A percentile compares a stretch with the other conserved stretches of the same genome.
These are phyloP conservation scores for Regulus satrapa DNA, from an alignment of 2,113 vertebrate species.

Conservation along the genomic window DNA sequence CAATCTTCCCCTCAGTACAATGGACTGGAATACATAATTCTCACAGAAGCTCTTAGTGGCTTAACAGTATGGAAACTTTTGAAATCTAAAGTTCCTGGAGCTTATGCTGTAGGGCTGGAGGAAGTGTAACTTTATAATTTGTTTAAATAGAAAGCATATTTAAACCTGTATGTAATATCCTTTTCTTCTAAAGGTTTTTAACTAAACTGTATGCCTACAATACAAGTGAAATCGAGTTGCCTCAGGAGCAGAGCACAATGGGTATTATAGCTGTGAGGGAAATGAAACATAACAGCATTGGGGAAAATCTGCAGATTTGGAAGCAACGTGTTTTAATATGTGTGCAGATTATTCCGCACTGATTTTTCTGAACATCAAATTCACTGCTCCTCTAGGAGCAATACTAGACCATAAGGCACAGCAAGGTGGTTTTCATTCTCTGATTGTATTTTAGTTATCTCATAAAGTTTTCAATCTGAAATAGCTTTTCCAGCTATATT, in stretches of 20 bases:
- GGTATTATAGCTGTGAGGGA: neutral
- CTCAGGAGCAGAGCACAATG: neutral
- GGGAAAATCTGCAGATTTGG: neutral
- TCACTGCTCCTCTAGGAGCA: neutral
- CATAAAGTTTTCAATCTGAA: neutral
- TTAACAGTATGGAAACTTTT: neutral
- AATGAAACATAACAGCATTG: neutral
- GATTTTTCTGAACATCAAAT: neutral
- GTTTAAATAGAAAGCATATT: conserved; percentile 19
- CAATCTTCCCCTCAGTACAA: neutral
- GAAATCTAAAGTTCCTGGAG: neutral
- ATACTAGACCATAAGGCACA: neutral
- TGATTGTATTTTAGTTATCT: neutral
- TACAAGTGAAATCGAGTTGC: neutral
- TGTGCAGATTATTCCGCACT: neutral
- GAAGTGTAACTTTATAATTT: conserved; percentile 4
- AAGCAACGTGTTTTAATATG: neutral
- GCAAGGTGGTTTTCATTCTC: neutral
- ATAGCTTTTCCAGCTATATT: neutral
- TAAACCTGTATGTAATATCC: conserved; percentile 6
- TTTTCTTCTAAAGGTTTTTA: neutral
- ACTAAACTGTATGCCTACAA: neutral
- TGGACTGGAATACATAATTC: neutral
- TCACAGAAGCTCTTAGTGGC: neutral
- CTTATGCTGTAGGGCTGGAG: neutral